phyloP scores from a whole-genome alignment of 2,888 invertebrate genomes.

The Drosophila demipolita region DNA sequence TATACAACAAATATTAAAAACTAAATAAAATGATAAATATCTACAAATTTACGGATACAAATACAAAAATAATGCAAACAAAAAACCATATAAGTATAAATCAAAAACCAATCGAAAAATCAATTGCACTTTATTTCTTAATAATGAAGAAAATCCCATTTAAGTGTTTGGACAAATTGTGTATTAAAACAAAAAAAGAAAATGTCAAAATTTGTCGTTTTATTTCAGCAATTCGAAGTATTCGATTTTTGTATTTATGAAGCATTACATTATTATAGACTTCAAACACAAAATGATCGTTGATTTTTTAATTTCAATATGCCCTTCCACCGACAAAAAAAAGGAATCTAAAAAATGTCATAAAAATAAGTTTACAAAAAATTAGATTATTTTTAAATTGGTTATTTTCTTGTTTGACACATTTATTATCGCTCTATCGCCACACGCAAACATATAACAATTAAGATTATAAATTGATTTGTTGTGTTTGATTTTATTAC shows the following conservation, averaged over 20 bases:
- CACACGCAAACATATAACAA: neutral
- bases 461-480: neutral
- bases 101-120: constrained; percentile 64
- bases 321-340: neutral
- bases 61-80: constrained; percentile 65
- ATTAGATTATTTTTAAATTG: neutral
- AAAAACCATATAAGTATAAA: constrained; percentile 46
- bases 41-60: constrained; percentile 78
- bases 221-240: constrained; percentile 13
- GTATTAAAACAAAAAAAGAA: constrained; percentile 71
- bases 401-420: neutral
- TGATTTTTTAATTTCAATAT: neutral
- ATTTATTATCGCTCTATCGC: neutral
- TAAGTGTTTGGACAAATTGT: constrained; percentile 83
- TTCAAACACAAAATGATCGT: neutral
- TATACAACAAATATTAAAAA: constrained; percentile 66
- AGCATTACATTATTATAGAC: neutral
- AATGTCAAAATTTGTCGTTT: constrained; percentile 53
- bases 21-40: constrained; percentile 67
- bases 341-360: neutral
- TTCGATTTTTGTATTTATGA: too few relatives aligned
- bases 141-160: constrained; percentile 80
- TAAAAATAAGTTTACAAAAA: neutral
- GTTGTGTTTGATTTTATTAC: neutral
- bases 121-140: constrained; percentile 83